These are phyloP conservation scores for Dendrophyllia cribrosa DNA, from an alignment of 64 coral and sea anemone genomes.

Conservation along the genomic window DNA sequence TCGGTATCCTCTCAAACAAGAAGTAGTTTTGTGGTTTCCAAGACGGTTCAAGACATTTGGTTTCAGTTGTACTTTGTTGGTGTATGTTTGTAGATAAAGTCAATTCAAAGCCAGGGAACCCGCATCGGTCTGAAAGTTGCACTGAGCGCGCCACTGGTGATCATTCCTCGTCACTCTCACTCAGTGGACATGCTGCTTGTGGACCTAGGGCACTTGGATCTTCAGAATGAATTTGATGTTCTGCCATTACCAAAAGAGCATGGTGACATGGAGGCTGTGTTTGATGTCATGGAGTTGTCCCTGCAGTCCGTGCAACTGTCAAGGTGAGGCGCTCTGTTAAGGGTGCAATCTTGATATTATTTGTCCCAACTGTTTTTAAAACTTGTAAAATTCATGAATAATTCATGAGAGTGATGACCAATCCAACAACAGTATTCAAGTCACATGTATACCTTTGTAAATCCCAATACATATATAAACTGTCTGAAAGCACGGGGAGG, in stretches of 20 bases:
- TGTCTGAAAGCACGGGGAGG: too few relatives aligned
- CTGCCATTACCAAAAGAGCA: slow-evolving; percentile 49
- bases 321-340: slow-evolving; percentile 51
- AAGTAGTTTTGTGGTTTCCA: too few relatives aligned
- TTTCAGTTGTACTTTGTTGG: not conserved
- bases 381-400: too few relatives aligned
- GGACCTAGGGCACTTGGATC: slow-evolving; percentile 87
- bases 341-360: too few relatives aligned
- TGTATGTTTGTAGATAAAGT: slow-evolving; percentile 64
- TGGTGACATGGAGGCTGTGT: slow-evolving; percentile 49
- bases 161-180: slow-evolving; percentile 87
- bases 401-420: too few relatives aligned
- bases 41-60: too few relatives aligned
- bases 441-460: too few relatives aligned
- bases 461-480: too few relatives aligned
- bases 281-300: slow-evolving; percentile 88
- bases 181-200: slow-evolving; percentile 89
- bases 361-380: too few relatives aligned
- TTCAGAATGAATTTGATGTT: slow-evolving; percentile 82
- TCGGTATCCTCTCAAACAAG: too few relatives aligned
- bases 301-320: slow-evolving; percentile 94
- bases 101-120: slow-evolving; percentile 83
- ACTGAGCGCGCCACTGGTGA: slow-evolving; percentile 85
- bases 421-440: too few relatives aligned
- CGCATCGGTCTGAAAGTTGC: slow-evolving; percentile 74